Evolutionary conservation across 2,888 invertebrate species (phyloP), one percentile per base, ranked within the genome.

Genomic region (Caenorhabditis zanzibari): DNA sequence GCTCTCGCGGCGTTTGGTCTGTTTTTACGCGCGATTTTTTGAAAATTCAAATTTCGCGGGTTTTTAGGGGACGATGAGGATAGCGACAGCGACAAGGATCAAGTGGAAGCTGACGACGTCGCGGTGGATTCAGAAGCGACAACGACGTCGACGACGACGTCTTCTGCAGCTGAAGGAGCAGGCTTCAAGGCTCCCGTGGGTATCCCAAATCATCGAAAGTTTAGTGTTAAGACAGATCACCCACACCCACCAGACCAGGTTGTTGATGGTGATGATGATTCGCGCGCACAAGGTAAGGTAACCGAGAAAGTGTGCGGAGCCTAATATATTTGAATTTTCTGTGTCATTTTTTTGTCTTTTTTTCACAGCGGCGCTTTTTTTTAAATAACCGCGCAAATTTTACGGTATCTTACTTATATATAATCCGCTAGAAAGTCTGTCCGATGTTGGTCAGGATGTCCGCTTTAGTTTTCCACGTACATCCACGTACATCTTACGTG

Each of bases 1-100:
- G 88, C 87, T 66, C 73, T 88, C 52, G 84, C 85, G 16, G 80
- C 81, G 22, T 84, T 88, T 59, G 88, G 88, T 88, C 63, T 58
- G 84, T 16, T 32, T 44, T 63, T 61, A n/a, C n/a, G n/a, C n/a
- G n/a, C 32, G 3, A 28, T 10, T 52, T 52, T 35, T 35, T 38
- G 38, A 12, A 38, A 38, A 12, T 38, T 38, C 10, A 12, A 19
- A 56, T 19, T 61, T 59, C 24, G 41, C 14, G 41, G 38, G n/a
- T n/a, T 66, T 73, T 61, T 41, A 82, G 82, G 81, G 12, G 66
- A 76, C 41, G 81, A 49, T 38, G 81, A 81, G 12, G 81, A 81
- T 19, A 71, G 38, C 26, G 52, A 22, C 32, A 54, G 41, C n/a
- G 32, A 61, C 32, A 54, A 64, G 12, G 58, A 49, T 14, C 4